A percentile compares a stretch with the other conserved stretches of the same genome.
These are phyloP conservation scores for Cosmopolites sordidus DNA, from an alignment of 2,888 invertebrate genomes.

Conservation along the genomic window DNA sequence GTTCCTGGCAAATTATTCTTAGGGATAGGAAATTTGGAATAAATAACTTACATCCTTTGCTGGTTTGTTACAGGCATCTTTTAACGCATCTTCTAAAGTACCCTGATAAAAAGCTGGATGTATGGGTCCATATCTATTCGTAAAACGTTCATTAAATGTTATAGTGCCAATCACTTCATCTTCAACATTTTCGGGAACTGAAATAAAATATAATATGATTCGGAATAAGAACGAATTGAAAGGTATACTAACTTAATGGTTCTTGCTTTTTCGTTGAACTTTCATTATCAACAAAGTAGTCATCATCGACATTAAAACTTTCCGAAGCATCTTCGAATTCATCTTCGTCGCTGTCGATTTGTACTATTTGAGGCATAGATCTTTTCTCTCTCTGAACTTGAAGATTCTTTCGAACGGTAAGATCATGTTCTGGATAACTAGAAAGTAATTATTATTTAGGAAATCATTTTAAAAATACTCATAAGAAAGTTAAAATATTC, in stretches of 20 bases:
- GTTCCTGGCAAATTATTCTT: too few relatives aligned
- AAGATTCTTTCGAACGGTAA: constrained; percentile 43
- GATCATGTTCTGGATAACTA: constrained; percentile 48
- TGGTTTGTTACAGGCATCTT: constrained; percentile 83
- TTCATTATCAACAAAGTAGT: constrained; percentile 76
- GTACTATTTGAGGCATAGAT: constrained; percentile 50
- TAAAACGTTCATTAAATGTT: constrained; percentile 83
- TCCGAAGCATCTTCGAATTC: constrained; percentile 85
- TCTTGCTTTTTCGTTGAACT: constrained; percentile 60
- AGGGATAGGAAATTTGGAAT: too few relatives aligned
- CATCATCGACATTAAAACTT: constrained; percentile 78
- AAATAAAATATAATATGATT: constrained; percentile 29
- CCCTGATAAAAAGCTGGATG: constrained; percentile 91
- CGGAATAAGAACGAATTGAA: too few relatives aligned
- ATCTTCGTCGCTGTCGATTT: constrained; percentile 72
- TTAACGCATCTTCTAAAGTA: constrained; percentile 83
- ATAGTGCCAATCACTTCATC: constrained; percentile 83
- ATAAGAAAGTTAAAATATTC: too few relatives aligned
- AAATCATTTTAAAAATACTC: too few relatives aligned
- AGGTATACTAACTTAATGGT: constrained; percentile 65
- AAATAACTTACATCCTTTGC: constrained; percentile 73
- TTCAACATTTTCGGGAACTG: constrained; percentile 82
- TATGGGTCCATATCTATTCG: constrained; percentile 77
- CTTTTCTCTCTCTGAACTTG: constrained; percentile 35
- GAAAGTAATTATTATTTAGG: too few relatives aligned